phyloP scores from a whole-genome alignment of 1,140 invertebrate species.

The Gyrodactylus salaris region DNA sequence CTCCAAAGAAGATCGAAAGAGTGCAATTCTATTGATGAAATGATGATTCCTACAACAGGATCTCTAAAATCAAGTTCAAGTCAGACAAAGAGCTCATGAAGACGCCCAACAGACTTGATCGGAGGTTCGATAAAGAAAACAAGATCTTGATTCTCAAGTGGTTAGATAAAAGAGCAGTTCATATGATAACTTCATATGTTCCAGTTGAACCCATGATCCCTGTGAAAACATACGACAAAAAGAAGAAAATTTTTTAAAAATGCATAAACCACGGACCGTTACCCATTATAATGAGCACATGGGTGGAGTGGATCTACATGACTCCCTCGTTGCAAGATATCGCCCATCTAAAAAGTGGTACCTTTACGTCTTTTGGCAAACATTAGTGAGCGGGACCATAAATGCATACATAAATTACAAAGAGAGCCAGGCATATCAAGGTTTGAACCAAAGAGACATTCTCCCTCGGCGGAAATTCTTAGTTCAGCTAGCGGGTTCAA shows the following conservation, averaged over 20 bases:
- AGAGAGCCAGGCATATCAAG: background rate
- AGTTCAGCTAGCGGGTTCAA: background rate
- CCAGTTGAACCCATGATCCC: background rate
- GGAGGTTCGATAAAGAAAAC: background rate
- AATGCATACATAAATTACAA: slow-evolving; percentile 11
- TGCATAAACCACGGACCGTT: slow-evolving; percentile 9
- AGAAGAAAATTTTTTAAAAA: background rate
- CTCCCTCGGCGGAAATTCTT: background rate
- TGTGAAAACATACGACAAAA: background rate
- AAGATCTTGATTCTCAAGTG: background rate
- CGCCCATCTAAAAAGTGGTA: slow-evolving; percentile 12
- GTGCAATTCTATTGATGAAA: too few relatives aligned
- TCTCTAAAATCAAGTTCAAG: background rate
- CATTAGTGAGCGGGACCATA: slow-evolving; percentile 10
- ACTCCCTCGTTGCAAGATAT: slow-evolving; percentile 11
- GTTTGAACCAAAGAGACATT: background rate
- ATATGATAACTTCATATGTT: background rate
- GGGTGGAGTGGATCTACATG: slow-evolving; percentile 13
- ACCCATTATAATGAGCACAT: slow-evolving; percentile 12
- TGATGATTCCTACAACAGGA: too few relatives aligned
- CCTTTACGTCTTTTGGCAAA: slow-evolving; percentile 10
- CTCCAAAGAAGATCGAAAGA: too few relatives aligned
- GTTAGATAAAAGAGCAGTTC: background rate
- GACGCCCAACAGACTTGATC: background rate
- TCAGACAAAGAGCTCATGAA: background rate